phyloP scores from a whole-genome alignment of 2,888 invertebrate species.

The Emmelina monodactyla region DNA sequence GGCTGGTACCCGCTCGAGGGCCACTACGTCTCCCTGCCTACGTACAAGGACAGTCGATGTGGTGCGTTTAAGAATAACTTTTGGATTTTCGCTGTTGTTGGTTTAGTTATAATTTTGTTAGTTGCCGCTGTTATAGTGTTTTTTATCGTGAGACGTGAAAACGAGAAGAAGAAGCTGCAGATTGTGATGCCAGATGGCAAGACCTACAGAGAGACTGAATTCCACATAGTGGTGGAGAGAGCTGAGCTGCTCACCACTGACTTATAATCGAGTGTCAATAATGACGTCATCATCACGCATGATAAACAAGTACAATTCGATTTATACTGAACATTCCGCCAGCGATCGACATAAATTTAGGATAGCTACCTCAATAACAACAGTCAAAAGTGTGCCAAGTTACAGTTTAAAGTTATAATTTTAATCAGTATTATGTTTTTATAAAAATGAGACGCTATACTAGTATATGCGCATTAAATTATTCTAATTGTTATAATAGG shows the following conservation, averaged over 20 bases:
- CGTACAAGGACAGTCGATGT: conserved; percentile 45
- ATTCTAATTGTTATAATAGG: too few species aligned
- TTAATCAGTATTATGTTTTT: conserved; percentile 42
- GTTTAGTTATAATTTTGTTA: conserved; percentile 48
- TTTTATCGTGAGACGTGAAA: conserved; percentile 49
- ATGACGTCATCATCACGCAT: conserved; percentile 18
- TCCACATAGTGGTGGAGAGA: conserved; percentile 85
- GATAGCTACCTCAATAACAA: conserved; percentile 33
- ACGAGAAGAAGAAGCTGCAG: conserved; percentile 68
- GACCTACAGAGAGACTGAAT: conserved; percentile 85
- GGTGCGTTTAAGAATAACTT: conserved; percentile 49
- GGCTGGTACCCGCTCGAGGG: conserved; percentile 50
- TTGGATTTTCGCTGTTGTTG: conserved; percentile 57
- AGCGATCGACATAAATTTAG: conserved; percentile 16
- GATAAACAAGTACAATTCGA: conserved; percentile 13
- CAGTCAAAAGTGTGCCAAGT: conserved; percentile 37
- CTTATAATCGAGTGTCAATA: conserved; percentile 48
- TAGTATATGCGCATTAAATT: too few species aligned
- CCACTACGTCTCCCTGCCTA: conserved; percentile 42
- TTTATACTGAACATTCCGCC: conserved; percentile 20
- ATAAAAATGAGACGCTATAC: too few species aligned
- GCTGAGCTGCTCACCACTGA: conserved; percentile 83
- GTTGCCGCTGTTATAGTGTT: conserved; percentile 53
- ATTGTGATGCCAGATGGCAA: conserved; percentile 83
- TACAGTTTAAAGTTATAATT: conserved; percentile 21